Evolutionary conservation across 2,888 invertebrate genomes (phyloP), one percentile per base, ranked within the genome.

Genomic region (Rhyacophila evoluta): DNA sequence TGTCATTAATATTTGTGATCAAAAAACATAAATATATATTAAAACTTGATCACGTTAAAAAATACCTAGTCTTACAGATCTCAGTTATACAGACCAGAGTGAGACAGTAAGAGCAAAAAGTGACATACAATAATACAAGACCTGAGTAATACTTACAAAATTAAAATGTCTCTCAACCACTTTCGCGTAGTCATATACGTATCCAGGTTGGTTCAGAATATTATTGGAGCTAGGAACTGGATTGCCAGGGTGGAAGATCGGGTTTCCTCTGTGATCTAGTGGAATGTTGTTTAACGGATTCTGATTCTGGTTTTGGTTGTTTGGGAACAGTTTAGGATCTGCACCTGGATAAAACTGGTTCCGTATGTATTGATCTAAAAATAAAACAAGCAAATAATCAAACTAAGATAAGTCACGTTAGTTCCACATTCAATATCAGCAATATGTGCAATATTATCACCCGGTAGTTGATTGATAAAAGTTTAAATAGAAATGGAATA

Each of bases 111-210:
- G n/a, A n/a, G n/a, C n/a, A n/a, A n/a, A n/a, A n/a, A n/a, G n/a
- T n/a, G n/a, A n/a, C n/a, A n/a, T n/a, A n/a, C n/a, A n/a, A n/a
- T n/a, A n/a, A n/a, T n/a, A n/a, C n/a, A n/a, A n/a, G n/a, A n/a
- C n/a, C n/a, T 69, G 15, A 6, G 4, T 69, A 25, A 74, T 72
- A 91, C 92, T 90, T 84, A 92, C 92, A 85, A 96, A 96, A 84
- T 92, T 94, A 84, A 95, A 95, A 85, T 93, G 92, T 83, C 93
- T 92, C 73, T 95, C 95, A 55, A 92, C 88, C 12, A 92, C 90
- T 82, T 91, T 89, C 85, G 88, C 87, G 74, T 84, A 87, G 83
- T 89, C 89, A 84, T 88, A 89, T 87, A 88, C 89, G 88, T 90
- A 90, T 84, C 89, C 89, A 0, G 88, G 88, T 84, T 89, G 90